Percentiles rank a stretch among this genome's conserved stretches.
phyloP scores from a whole-genome alignment of 2,888 invertebrate genomes.

The Sinohyriopsis cumingii region DNA sequence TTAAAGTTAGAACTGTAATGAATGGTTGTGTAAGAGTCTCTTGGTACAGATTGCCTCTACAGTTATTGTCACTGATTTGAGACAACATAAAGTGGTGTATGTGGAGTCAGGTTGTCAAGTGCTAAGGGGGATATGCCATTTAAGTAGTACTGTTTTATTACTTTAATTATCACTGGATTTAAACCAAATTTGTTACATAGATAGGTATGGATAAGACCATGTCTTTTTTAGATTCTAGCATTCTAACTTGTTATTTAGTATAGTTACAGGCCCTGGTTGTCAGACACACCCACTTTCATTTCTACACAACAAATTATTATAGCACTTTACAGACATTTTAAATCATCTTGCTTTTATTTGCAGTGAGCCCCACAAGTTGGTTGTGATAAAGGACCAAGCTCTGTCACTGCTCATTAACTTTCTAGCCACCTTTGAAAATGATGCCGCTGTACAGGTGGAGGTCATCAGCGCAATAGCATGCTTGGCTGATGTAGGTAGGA shows the following conservation, averaged over 20 bases:
- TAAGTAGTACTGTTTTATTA: too few species aligned
- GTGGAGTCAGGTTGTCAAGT: slow-evolving; percentile 50
- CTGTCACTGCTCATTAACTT: slow-evolving; percentile 37
- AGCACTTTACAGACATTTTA: background rate
- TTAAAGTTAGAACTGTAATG: too few species aligned
- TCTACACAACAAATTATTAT: too few species aligned
- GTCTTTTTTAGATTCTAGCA: too few species aligned
- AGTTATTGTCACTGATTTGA: slow-evolving; percentile 53
- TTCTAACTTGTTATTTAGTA: too few species aligned
- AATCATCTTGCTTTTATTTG: slow-evolving; percentile 3
- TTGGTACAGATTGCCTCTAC: slow-evolving; percentile 52
- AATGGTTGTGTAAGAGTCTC: slow-evolving; percentile 42
- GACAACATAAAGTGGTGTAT: slow-evolving; percentile 27
- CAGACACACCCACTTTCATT: too few species aligned
- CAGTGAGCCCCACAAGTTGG: slow-evolving; percentile 48
- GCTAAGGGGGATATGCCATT: slow-evolving; percentile 48
- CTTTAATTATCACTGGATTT: too few species aligned
- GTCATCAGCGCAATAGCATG: slow-evolving; percentile 59
- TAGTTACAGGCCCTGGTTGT: too few species aligned
- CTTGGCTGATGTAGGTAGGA: slow-evolving; percentile 62
- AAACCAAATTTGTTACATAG: too few species aligned
- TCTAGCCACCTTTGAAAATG: slow-evolving; percentile 30
- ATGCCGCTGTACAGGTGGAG: slow-evolving; percentile 52
- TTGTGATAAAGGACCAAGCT: slow-evolving; percentile 41
- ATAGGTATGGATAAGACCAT: too few species aligned